Percentiles rank a stretch among this genome's conserved stretches.
Evolutionary conservation across 2,888 invertebrate species (phyloP).

Genomic region (Harpalus rubripes): DNA sequence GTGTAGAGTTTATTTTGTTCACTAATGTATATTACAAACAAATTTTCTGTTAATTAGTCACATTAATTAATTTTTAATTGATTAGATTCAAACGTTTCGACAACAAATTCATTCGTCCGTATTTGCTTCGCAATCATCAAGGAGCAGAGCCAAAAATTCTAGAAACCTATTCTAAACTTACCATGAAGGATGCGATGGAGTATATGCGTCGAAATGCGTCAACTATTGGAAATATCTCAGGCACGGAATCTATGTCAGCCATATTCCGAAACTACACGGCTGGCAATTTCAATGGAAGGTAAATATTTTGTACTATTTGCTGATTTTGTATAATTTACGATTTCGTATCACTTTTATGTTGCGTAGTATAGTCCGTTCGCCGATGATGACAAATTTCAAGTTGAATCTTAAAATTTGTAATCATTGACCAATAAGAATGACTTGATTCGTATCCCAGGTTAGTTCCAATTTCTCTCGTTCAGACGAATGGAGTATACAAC

Average conservation of each 20-base stretch:
- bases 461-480: too few relatives aligned
- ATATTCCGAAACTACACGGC: conserved; percentile 93
- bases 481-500: too few relatives aligned
- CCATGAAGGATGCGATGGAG: conserved; percentile 96
- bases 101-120: conserved; percentile 94
- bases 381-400: too few relatives aligned
- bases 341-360: neutral
- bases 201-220: conserved; percentile 93
- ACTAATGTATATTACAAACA: neutral
- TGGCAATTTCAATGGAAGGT: conserved; percentile 92
- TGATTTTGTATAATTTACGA: neutral
- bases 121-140: conserved; percentile 90
- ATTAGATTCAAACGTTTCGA: conserved; percentile 94
- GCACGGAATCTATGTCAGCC: conserved; percentile 94
- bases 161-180: conserved; percentile 95
- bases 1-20: too few relatives aligned
- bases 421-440: too few relatives aligned
- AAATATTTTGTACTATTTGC: conserved; percentile 23
- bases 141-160: conserved; percentile 95
- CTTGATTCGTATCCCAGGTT: too few relatives aligned
- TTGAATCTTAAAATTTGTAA: too few relatives aligned
- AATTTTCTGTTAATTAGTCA: neutral
- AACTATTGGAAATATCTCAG: conserved; percentile 91
- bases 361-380: too few relatives aligned
- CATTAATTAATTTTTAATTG: conserved; percentile 41